These are phyloP conservation scores for Sinohyriopsis cumingii DNA, from an alignment of 2,888 invertebrate genomes.

Conservation along the genomic window DNA sequence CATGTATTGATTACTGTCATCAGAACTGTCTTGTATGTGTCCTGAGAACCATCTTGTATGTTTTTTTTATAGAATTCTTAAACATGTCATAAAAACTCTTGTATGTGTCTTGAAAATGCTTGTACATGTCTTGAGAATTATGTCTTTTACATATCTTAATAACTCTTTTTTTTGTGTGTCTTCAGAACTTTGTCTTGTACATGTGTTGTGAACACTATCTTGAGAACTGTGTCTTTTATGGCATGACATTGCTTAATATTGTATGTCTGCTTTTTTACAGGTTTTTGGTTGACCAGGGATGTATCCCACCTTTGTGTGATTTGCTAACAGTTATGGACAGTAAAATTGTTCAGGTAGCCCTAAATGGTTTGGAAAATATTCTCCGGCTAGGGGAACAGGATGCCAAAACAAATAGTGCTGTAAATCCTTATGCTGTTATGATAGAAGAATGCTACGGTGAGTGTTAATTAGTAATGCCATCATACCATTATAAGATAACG, in stretches of 20 bases:
- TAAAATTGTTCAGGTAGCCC: conserved; percentile 93
- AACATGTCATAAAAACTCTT: no score
- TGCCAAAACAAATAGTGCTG: conserved; percentile 75
- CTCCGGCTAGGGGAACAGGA: conserved; percentile 91
- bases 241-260: background rate
- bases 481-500: background rate
- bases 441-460: conserved; percentile 96
- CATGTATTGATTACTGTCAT: no score
- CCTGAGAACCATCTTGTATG: no score
- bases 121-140: no score
- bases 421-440: conserved; percentile 91
- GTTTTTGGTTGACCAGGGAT: conserved; percentile 79
- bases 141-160: no score
- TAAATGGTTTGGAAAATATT: conserved; percentile 96
- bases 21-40: no score
- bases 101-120: no score
- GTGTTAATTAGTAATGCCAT: conserved; percentile 38
- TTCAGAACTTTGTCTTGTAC: no score
- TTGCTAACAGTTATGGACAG: conserved; percentile 92
- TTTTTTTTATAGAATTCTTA: no score
- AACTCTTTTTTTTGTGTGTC: no score
- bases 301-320: conserved; percentile 94
- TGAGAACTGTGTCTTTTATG: background rate
- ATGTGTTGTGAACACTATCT: no score
- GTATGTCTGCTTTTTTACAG: conserved; percentile 39